Evolutionary conservation across 1,140 invertebrate species (phyloP), one percentile per base, ranked within the genome.

Genomic region (Aphaenogaster floridana): DNA sequence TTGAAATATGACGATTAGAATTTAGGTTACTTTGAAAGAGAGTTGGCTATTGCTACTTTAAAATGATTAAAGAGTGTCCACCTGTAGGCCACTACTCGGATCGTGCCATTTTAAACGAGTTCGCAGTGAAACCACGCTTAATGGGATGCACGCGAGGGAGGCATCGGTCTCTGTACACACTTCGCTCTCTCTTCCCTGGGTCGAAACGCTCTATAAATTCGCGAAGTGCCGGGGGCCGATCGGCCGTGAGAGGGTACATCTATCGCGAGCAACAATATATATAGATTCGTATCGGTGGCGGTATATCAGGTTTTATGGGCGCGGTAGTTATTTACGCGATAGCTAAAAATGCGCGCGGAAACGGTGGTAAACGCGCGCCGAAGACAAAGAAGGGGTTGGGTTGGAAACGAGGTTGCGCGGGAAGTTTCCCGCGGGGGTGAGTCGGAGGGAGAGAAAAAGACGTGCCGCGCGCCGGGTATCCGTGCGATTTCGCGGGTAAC

Each of bases 231-330:
- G 80, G 81, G 34, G 64, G 71, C 76, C 84, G 84, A 77, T 54
- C 80, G 78, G 72, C 79, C 52, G 74, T 86, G 85, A 78, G 88
- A 88, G 90, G 85, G 63, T 89, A 77, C 89, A 87, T 91, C 89
- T 89, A 92, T 92, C 86, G 86, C 61, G 89, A 5, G 74, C 80
- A 90, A 91, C 91, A 92, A 94, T 94, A 92, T 94, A 92, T 93
- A 94, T 94, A 94, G 94, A 93, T 94, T 91, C 89, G 90, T 87
- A 91, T 90, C 87, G 89, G 89, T 90, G 87, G 88, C 91, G 84
- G 88, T 94, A 94, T 91, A 93, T 94, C 93, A 94, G 91, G 90
- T 93, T 94, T 94, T 94, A 94, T 93, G 91, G 93, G 87, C 88
- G 85, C 87, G 79, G 86, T 93, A 92, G 93, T 94, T 93, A 94